These are phyloP conservation scores for Dallia pectoralis DNA, from an alignment of 2,797 vertebrate genomes.

Conservation along the genomic window DNA sequence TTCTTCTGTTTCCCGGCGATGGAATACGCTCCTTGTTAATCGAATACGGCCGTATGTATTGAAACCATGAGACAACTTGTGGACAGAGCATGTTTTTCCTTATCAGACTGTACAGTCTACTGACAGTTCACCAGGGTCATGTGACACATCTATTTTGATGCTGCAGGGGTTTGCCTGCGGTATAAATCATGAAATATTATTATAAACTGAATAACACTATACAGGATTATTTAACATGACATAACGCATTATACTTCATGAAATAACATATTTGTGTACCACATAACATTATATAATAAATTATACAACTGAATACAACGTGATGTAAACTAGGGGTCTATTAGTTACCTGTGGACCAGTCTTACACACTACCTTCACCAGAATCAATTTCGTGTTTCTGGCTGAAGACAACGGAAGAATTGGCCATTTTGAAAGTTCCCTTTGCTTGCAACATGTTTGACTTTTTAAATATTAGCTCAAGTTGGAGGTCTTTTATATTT, in stretches of 20 bases:
- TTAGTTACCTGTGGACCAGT: no score
- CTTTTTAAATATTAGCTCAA: no score
- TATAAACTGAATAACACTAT: constrained; percentile 58
- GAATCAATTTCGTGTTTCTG: no score
- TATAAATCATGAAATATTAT: constrained; percentile 63
- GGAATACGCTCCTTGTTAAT: constrained; percentile 70
- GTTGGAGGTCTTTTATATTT: no score
- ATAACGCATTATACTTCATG: no score
- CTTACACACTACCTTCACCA: no score
- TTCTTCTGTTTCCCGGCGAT: constrained; percentile 55
- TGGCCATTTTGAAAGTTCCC: no score
- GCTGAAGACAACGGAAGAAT: no score
- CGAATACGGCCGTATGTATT: constrained; percentile 79
- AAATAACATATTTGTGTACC: no score
- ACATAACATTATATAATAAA: no score
- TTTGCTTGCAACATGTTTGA: no score
- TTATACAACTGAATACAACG: constrained; percentile 4
- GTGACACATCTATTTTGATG: constrained; percentile 65
- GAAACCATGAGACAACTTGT: constrained; percentile 80
- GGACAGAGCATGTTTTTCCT: constrained; percentile 77
- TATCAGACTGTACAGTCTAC: constrained; percentile 68
- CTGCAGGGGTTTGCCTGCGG: constrained; percentile 53
- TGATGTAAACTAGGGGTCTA: constrained; percentile 37
- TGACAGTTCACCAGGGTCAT: constrained; percentile 68
- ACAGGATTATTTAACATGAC: background rate